Conservation (phyloP, 2,888 invertebrate genomes). For the Drosophila prolongata region DNA sequence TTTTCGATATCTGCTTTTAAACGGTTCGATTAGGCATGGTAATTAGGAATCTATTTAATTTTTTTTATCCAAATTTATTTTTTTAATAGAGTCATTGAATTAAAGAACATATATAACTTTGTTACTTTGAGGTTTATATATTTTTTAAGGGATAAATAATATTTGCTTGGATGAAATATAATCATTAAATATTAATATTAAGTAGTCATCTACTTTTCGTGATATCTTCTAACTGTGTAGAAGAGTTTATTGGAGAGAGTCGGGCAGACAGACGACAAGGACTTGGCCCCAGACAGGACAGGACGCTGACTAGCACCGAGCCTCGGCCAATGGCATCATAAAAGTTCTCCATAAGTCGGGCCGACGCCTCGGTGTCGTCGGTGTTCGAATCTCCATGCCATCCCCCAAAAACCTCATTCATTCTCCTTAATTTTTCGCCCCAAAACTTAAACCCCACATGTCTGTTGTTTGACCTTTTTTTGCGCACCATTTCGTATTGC, state of each 20-base stretch:
- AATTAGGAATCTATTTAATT: no score
- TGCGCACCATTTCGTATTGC: constrained; percentile 26
- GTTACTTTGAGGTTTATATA: no score
- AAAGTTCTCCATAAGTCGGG: constrained; percentile 48
- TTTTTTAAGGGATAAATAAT: no score
- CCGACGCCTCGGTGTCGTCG: constrained; percentile 39
- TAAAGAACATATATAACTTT: no score
- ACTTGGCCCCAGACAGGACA: constrained; percentile 57
- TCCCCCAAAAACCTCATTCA: neutral
- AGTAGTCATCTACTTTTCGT: neutral
- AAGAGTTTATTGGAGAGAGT: neutral
- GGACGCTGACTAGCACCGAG: constrained; percentile 56
- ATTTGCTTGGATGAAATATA: no score
- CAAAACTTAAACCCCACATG: constrained; percentile 21
- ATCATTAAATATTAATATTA: no score
- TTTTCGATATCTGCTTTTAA: no score
- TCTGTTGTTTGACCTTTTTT: constrained; percentile 71
- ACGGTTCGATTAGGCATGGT: no score
- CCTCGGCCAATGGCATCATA: constrained; percentile 80
- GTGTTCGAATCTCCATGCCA: neutral
- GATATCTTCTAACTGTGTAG: neutral
- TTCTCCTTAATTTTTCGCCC: constrained; percentile 14
- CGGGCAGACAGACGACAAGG: constrained; percentile 38
- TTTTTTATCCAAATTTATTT: no score
- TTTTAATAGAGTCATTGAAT: no score